phyloP scores from a whole-genome alignment of 1,140 invertebrate genomes.

The Zaprionus camerounensis region DNA sequence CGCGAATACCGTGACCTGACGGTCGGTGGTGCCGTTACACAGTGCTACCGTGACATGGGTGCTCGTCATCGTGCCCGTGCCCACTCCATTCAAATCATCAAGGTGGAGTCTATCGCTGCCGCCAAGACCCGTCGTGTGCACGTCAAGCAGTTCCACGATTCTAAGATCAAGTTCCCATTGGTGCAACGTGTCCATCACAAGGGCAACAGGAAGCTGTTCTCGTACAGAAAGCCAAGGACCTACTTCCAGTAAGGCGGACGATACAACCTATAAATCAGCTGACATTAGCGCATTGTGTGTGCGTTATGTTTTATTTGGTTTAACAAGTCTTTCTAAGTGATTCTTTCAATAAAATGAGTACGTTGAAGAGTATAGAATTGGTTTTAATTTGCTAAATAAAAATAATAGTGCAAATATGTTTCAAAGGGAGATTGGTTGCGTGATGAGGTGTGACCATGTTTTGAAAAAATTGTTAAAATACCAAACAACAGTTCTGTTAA shows the following conservation, averaged over 20 bases:
- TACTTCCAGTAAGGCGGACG: constrained; percentile 91
- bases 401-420: not conserved
- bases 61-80: constrained; percentile 98
- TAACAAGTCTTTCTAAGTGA: constrained; percentile 64
- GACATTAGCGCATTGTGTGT: constrained; percentile 38
- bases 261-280: constrained; percentile 39
- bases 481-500: not conserved
- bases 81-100: constrained; percentile 98
- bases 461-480: not conserved
- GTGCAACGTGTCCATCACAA: constrained; percentile 95
- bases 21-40: constrained; percentile 97
- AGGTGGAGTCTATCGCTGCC: constrained; percentile 95
- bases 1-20: constrained; percentile 99
- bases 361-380: constrained; percentile 62
- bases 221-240: constrained; percentile 95
- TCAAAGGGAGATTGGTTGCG: not conserved
- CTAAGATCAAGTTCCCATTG: constrained; percentile 97
- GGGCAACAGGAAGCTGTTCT: constrained; percentile 92
- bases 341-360: constrained; percentile 80
- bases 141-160: constrained; percentile 99
- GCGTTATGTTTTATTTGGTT: constrained; percentile 50
- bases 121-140: constrained; percentile 95
- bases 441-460: constrained; percentile 4
- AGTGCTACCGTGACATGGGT: constrained; percentile 99
- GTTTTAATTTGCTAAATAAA: not conserved